These are phyloP conservation scores for Neogale vison DNA, from an alignment of 2,113 vertebrate genomes.

Conservation along the genomic window DNA sequence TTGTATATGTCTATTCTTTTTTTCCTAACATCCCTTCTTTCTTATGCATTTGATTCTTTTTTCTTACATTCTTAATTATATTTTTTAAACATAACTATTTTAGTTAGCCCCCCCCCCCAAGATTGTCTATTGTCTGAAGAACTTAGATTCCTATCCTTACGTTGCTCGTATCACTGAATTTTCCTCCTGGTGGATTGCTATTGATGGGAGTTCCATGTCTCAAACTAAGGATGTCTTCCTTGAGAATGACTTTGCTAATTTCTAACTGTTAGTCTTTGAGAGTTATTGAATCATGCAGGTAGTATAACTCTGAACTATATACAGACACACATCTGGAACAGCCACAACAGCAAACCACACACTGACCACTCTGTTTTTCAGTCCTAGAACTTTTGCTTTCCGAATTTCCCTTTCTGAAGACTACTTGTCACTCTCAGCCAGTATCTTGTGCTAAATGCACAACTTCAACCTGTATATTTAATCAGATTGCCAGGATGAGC, in stretches of 20 bases:
- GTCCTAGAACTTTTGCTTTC: background rate
- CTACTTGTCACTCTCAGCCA: background rate
- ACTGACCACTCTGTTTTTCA: background rate
- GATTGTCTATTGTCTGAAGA: background rate
- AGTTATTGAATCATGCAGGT: background rate
- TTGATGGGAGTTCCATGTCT: background rate
- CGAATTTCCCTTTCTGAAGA: background rate
- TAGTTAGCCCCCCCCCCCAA: too few relatives aligned
- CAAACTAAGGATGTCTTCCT: background rate
- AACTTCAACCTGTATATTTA: background rate
- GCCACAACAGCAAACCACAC: rapidly evolving
- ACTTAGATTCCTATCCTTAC: background rate
- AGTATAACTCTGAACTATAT: background rate
- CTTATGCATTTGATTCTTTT: background rate
- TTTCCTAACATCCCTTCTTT: background rate
- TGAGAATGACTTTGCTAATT: background rate
- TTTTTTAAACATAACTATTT: background rate
- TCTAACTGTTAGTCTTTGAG: background rate
- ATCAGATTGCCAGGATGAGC: background rate
- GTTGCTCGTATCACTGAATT: background rate
- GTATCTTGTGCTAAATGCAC: background rate
- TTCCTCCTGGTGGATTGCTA: background rate
- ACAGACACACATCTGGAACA: background rate
- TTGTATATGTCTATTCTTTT: background rate
- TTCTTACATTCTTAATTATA: background rate